Base-by-base conservation (phyloP, 2,797 vertebrate genomes). In the Gymnoscopelus braueri region DNA sequence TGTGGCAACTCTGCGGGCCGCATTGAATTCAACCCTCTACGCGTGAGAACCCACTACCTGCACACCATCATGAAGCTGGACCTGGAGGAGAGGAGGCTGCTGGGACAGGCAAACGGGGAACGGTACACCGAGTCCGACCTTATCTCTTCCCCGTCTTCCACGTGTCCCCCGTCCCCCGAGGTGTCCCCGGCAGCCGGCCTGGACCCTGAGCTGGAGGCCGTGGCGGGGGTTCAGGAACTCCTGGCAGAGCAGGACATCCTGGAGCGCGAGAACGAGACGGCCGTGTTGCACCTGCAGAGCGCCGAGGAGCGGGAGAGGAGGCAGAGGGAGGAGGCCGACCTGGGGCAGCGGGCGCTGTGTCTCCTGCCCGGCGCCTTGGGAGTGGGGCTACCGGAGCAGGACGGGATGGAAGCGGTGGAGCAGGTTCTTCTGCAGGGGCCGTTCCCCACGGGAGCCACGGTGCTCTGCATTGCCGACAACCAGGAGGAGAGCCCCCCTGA, bases 51-150 rank as follows among this genome's bases (percentile, higher is more conserved):
- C 55, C 97, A 99, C 90, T 99, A 97, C 91, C 95, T 99, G 67
- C 98, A 98, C 92, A 98, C 98, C 81, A 91, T 98, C 90, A 97
- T 98, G 98, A 98, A 98, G 90, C 94, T 99, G 86, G 96, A 98
- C 90, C 91, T 97, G 81, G 96, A 98, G 89, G 95, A 94, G 89
- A 96, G 96, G 74, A 92, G 92, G 19, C 88, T 95, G 78, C 92
- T 91, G 24, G 78, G 91, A 26, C 84, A 82, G 12, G 85, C 79
- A 15, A 3, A 71, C 0, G 89, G 67, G 58, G 87, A 82, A 57
- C 82, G 70, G 63, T 85, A 77, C 3, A 74, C 81, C 0, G 91
- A 92, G 3, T 74, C 86, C 0, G 88, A 86, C 63, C 86, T 0
- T 0, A 71, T 58, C 9, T 72, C 65, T 48, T 89, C 88, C 51